Conservation (phyloP, 2,888 invertebrate genomes). For the Epistrophe eligans region DNA sequence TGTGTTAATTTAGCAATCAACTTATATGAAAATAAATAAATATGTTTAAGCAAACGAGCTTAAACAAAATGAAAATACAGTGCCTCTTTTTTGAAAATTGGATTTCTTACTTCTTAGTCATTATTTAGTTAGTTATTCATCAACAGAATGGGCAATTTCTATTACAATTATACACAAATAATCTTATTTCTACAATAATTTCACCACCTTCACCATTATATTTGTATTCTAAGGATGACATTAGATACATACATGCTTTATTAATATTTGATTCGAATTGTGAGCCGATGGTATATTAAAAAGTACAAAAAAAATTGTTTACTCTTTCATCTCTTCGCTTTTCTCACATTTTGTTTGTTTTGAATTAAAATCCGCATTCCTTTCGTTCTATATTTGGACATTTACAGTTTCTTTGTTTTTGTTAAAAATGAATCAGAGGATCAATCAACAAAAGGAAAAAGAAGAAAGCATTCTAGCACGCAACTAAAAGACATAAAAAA, state of each 20-base stretch:
- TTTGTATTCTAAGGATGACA: conserved; percentile 40
- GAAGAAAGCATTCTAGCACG: conserved; percentile 62
- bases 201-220: conserved; percentile 57
- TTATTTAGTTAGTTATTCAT: conserved; percentile 59
- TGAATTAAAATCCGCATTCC: conserved; percentile 5
- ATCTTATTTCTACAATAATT: conserved; percentile 61
- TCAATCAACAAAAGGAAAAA: conserved; percentile 44
- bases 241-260: conserved; percentile 36
- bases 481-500: conserved; percentile 70
- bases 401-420: conserved; percentile 44
- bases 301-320: conserved; percentile 55
- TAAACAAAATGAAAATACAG: conserved; percentile 32
- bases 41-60: not conserved
- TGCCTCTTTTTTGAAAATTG: conserved; percentile 64
- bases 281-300: conserved; percentile 49
- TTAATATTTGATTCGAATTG: conserved; percentile 23
- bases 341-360: conserved; percentile 9
- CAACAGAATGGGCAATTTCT: conserved; percentile 69
- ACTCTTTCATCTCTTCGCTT: conserved; percentile 28
- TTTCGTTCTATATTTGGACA: conserved; percentile 27
- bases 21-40: not conserved
- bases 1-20: too few relatives aligned
- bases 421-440: conserved; percentile 37
- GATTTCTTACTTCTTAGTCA: conserved; percentile 66
- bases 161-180: conserved; percentile 67